Conservation (phyloP, 1,140 invertebrate genomes). For the Drosophila cardini region DNA sequence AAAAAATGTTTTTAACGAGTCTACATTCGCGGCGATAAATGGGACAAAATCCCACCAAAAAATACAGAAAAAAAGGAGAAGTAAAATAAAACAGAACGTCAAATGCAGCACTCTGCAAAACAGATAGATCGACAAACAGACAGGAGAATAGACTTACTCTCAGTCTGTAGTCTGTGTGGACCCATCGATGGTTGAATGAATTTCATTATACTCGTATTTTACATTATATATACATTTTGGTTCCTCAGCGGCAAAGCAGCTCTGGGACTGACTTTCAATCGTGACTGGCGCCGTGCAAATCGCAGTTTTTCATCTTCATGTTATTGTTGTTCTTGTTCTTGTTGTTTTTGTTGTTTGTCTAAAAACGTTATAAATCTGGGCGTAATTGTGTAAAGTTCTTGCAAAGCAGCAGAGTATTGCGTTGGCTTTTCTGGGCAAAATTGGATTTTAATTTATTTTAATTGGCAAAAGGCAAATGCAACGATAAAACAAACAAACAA, state of each 20-base stretch:
- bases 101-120: constrained; percentile 35
- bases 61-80: constrained; percentile 9
- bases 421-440: constrained; percentile 53
- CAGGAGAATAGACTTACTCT: constrained; percentile 23
- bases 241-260: constrained; percentile 40
- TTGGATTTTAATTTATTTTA: constrained; percentile 83
- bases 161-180: constrained; percentile 47
- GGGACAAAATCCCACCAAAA: not conserved
- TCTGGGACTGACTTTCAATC: constrained; percentile 19
- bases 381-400: constrained; percentile 64
- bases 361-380: constrained; percentile 66
- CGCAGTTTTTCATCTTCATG: not conserved
- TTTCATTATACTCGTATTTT: constrained; percentile 59
- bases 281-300: constrained; percentile 25
- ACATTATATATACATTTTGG: constrained; percentile 52
- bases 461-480: constrained; percentile 66
- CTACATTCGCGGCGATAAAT: constrained; percentile 22
- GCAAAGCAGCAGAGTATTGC: constrained; percentile 22
- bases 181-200: constrained; percentile 57
- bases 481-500: constrained; percentile 41
- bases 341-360: constrained; percentile 26
- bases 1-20: constrained; percentile 64
- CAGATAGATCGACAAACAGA: constrained; percentile 36
- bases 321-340: constrained; percentile 14
- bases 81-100: constrained; percentile 14